Conservation (phyloP, 64 coral and sea anemone species). For the Montipora capricornis region DNA sequence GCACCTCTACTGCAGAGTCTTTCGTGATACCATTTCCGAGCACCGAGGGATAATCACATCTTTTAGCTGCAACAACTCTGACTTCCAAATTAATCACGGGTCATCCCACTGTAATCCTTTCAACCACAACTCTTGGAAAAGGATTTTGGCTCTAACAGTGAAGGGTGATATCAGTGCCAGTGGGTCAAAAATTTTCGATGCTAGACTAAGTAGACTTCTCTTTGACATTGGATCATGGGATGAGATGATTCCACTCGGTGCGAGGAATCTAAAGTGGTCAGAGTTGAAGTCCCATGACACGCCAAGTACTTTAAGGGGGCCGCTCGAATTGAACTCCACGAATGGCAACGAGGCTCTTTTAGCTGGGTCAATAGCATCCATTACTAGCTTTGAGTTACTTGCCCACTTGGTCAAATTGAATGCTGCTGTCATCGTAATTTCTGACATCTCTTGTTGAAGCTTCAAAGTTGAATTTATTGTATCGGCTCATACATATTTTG, state of each 20-base stretch:
- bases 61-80: neutral
- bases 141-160: slow-evolving; percentile 25
- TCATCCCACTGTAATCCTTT: no score
- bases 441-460: slow-evolving; percentile 5
- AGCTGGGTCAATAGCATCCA: neutral
- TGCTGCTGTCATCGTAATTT: neutral
- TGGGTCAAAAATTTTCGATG: slow-evolving; percentile 49
- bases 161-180: neutral
- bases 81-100: no score
- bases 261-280: slow-evolving; percentile 5
- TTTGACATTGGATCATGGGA: slow-evolving; percentile 41
- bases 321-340: neutral
- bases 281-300: slow-evolving; percentile 16
- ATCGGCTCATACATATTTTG: slow-evolving; percentile 14
- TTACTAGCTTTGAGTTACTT: slow-evolving; percentile 26
- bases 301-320: slow-evolving; percentile 54
- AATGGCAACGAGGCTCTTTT: slow-evolving; percentile 8
- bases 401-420: slow-evolving; percentile 44
- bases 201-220: slow-evolving; percentile 26
- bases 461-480: neutral
- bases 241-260: neutral
- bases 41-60: neutral
- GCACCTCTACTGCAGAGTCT: slow-evolving; percentile 35
- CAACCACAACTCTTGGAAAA: no score
- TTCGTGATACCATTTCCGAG: neutral